These are phyloP conservation scores for Drosophila watanabei DNA, from an alignment of 1,140 invertebrate species.

Conservation along the genomic window DNA sequence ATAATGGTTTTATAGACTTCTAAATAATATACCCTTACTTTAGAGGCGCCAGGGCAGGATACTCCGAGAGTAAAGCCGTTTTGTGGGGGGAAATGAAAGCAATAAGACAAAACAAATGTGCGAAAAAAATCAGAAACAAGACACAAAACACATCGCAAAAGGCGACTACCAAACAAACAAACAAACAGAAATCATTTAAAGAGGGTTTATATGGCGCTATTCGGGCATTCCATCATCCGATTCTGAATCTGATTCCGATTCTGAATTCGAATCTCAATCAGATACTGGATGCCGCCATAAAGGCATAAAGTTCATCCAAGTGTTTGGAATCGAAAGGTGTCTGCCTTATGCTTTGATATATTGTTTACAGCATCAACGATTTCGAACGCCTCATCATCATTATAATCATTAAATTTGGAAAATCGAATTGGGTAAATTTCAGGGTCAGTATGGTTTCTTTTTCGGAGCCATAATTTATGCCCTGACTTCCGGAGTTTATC, in stretches of 20 bases:
- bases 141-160: conserved; percentile 3
- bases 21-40: background rate
- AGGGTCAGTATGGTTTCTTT: conserved; percentile 2
- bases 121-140: conserved; percentile 21
- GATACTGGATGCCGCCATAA: conserved; percentile 18
- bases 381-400: conserved; percentile 22
- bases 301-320: conserved; percentile 40
- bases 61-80: background rate
- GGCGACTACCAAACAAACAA: conserved; percentile 10
- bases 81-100: conserved; percentile 7
- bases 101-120: conserved; percentile 53
- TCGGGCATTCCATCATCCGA: conserved; percentile 26
- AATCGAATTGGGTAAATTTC: background rate
- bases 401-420: background rate
- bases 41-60: background rate
- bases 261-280: background rate
- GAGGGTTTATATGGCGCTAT: conserved; percentile 14
- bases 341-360: conserved; percentile 41
- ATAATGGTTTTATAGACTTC: background rate
- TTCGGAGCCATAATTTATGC: conserved; percentile 8
- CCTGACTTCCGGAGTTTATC: conserved; percentile 2
- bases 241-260: background rate
- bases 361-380: conserved; percentile 35
- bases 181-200: conserved; percentile 7
- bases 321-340: conserved; percentile 23